A percentile compares a stretch with the other conserved stretches of the same genome.
Conservation (phyloP, 2,113 vertebrate genomes). For the Caracal caracal region DNA sequence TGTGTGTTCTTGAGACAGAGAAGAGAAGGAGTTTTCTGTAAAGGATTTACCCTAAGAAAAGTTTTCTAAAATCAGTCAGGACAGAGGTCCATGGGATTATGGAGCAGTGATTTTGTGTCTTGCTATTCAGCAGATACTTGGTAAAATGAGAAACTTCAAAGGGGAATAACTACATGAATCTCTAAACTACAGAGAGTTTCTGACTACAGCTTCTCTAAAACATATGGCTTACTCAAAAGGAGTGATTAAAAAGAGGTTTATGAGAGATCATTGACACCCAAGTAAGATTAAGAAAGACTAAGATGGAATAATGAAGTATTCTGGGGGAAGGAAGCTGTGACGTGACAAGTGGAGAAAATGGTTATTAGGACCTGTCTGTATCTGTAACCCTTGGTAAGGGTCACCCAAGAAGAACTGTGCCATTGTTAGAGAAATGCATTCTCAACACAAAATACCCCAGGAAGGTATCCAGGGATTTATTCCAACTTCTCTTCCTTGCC, state of each 20-base stretch:
- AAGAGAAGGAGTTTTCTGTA: not conserved
- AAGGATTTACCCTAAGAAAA: not conserved
- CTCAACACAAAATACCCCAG: not conserved
- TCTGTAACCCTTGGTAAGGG: not conserved
- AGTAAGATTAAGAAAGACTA: not conserved
- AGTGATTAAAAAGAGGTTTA: not conserved
- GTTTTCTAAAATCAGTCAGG: not conserved
- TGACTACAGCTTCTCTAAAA: not conserved
- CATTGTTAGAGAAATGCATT: not conserved
- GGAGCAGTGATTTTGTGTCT: not conserved
- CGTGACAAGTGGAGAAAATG: not conserved
- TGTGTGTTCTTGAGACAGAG: not conserved
- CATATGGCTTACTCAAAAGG: not conserved
- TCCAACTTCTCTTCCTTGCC: not conserved
- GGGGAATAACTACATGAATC: not conserved
- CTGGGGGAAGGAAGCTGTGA: not conserved
- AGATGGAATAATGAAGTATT: not conserved
- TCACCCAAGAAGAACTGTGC: not conserved
- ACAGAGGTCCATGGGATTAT: not conserved
- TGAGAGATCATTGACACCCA: not conserved
- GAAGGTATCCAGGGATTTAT: not conserved
- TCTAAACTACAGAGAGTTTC: too few relatives aligned
- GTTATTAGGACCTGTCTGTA: not conserved
- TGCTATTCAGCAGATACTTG: not conserved
- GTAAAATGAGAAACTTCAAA: not conserved